Base-by-base conservation (phyloP, 2,888 invertebrate species). In the Corbicula japonica region DNA sequence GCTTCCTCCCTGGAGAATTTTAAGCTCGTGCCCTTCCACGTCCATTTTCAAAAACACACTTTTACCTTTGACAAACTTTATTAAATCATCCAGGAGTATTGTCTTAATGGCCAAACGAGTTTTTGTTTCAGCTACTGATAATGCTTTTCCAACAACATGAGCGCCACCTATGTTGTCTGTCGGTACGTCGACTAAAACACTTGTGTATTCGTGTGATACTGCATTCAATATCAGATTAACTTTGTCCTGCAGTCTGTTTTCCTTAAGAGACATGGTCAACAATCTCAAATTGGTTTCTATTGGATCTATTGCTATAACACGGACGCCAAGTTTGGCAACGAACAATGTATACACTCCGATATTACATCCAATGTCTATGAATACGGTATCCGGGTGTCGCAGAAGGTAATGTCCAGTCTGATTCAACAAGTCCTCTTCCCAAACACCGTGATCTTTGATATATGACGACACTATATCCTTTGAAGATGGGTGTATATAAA, bases 21-120 rank as follows among this genome's bases (percentile, higher is more conserved):
- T 83, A 26, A 80, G 73, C 54, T 91, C 91, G 28, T 84, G 78
- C 8, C 89, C 89, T 69, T 91, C 90, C 26, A 89, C 86, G 73
- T 91, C 91, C 78, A 91, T 86, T 77, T 91, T 91, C 2, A 91
- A 80, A 56, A 89, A 87, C 21, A 89, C 83, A 18, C 82, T 77
- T 18, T 71, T 69, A 3, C 75, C 32, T 44, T 66, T 69, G 10
- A 87, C 66, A 4, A 86, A 48, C 5, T 65, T 71, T 8, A 85
- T 35, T 23, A 90, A 62, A 70, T 90, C 89, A 44, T 88, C 86
- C 50, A 90, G 56, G 8, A 80, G 68, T 18, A 90, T 80, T 12
- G 88, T 83, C 60, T 86, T 69, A 12, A 85, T 84, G 10, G 38
- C 56, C 23, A 68, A 34, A n/a, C 26, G 34, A 2, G 6, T 61